Evolutionary conservation across 1,140 invertebrate species (phyloP).

Genomic region (Cylas formicarius): DNA sequence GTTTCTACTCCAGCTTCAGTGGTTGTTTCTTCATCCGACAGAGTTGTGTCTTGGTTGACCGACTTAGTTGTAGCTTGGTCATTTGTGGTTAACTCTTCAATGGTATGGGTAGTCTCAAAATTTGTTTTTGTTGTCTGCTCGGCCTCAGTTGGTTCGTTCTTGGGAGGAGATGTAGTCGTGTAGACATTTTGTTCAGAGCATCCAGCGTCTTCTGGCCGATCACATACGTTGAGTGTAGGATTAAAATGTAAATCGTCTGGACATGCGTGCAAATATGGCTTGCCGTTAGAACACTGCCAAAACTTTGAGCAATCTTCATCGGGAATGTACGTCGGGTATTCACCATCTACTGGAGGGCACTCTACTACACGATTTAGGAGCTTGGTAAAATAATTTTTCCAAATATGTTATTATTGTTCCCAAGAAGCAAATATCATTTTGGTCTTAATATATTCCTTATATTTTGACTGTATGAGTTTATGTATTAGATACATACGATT

Average conservation of each 20-base stretch:
- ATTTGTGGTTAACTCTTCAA: neutral
- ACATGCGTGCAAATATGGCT: conserved; percentile 44
- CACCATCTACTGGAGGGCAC: conserved; percentile 16
- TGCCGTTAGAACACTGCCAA: conserved; percentile 48
- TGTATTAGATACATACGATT: too few relatives aligned
- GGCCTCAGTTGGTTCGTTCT: neutral
- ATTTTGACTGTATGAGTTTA: too few relatives aligned
- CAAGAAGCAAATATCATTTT: too few relatives aligned
- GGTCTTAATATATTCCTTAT: too few relatives aligned
- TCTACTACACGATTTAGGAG: too few relatives aligned
- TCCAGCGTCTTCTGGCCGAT: conserved; percentile 40
- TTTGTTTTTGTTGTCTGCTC: neutral
- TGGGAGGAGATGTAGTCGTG: neutral
- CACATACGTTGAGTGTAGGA: conserved; percentile 44
- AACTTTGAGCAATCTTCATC: conserved; percentile 47
- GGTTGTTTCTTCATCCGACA: too few relatives aligned
- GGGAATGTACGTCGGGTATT: conserved; percentile 16
- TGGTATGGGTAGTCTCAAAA: neutral
- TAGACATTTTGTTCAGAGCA: conserved; percentile 3
- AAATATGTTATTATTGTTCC: too few relatives aligned
- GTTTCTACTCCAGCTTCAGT: too few relatives aligned
- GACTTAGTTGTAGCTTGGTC: neutral
- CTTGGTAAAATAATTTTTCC: too few relatives aligned
- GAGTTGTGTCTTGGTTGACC: too few relatives aligned
- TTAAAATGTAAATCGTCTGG: conserved; percentile 49